Evolutionary conservation across 2,113 vertebrate species (phyloP).

Genomic region (Larimichthys crocea): DNA sequence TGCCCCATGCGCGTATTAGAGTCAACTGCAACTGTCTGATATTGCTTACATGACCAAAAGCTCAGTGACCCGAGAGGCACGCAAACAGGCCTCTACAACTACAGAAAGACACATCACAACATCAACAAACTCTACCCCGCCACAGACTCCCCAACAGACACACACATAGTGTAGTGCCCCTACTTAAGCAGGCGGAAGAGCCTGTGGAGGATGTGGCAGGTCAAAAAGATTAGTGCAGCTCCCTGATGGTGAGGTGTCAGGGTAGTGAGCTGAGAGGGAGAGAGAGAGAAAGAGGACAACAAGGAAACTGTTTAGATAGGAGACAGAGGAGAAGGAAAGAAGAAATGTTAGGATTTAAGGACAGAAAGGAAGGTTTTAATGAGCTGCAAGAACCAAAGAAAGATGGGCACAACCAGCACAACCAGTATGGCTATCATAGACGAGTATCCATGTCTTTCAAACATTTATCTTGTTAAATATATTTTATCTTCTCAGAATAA

Average conservation of each 20-base stretch:
- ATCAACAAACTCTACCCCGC: conserved; percentile 18
- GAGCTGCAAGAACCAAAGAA: neutral
- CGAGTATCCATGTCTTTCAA: neutral
- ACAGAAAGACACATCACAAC: conserved; percentile 19
- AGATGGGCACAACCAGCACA: neutral
- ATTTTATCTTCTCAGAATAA: neutral
- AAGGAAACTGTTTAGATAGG: neutral
- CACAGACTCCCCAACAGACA: conserved; percentile 18
- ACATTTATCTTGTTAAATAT: neutral
- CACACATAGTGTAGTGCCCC: conserved; percentile 37
- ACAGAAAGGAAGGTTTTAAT: neutral
- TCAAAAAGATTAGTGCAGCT: conserved; percentile 70
- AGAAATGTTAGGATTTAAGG: neutral
- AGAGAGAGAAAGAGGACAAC: neutral
- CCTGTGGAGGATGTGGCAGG: conserved; percentile 60
- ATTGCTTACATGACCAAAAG: conserved; percentile 44
- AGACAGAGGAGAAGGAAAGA: neutral
- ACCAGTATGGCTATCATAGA: neutral
- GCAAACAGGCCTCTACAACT: conserved; percentile 41
- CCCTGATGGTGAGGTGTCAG: conserved; percentile 60
- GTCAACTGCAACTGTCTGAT: conserved; percentile 18
- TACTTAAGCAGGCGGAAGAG: conserved; percentile 64
- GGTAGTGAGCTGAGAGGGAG: conserved; percentile 26
- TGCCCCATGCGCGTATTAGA: conserved; percentile 2
- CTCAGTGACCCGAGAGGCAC: conserved; percentile 38